Evolutionary conservation across 2,888 invertebrate genomes (phyloP).

Genomic region (Napeogenes sylphis): DNA sequence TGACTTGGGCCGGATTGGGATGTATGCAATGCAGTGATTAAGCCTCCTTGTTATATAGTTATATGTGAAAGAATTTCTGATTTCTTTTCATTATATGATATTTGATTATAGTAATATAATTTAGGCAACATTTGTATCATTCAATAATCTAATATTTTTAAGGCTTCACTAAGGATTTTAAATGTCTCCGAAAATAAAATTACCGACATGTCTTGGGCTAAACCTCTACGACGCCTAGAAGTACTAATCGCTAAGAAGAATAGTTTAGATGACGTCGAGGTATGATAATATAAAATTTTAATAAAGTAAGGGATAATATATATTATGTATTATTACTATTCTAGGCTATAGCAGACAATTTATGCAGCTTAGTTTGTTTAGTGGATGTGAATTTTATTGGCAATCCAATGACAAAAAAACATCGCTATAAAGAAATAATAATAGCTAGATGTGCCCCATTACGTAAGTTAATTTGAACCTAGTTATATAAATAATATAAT

Average conservation of each 20-base stretch:
- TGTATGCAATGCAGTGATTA: too few species aligned
- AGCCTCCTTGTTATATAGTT: too few species aligned
- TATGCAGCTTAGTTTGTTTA: slow-evolving; percentile 76
- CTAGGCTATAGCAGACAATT: slow-evolving; percentile 71
- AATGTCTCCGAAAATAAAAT: slow-evolving; percentile 82
- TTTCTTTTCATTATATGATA: too few species aligned
- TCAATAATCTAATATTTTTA: slow-evolving; percentile 35
- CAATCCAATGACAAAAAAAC: slow-evolving; percentile 80
- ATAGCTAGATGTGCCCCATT: slow-evolving; percentile 79
- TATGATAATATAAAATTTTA: slow-evolving; percentile 26
- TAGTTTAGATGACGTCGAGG: slow-evolving; percentile 72
- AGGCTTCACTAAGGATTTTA: slow-evolving; percentile 78
- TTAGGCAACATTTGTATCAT: too few species aligned
- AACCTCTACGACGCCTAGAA: slow-evolving; percentile 71
- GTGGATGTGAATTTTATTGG: slow-evolving; percentile 77
- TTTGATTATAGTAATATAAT: too few species aligned
- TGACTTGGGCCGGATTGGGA: too few species aligned
- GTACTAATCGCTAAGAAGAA: slow-evolving; percentile 79
- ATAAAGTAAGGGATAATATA: not conserved
- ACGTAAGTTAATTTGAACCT: slow-evolving; percentile 59
- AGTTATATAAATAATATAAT: not conserved
- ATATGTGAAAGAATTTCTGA: not conserved
- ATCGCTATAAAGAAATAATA: slow-evolving; percentile 82
- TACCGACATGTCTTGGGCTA: slow-evolving; percentile 70
- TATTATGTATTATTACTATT: slow-evolving; percentile 11